Base-by-base conservation (phyloP, 2,888 invertebrate species). In the Cephus pygmeus region DNA sequence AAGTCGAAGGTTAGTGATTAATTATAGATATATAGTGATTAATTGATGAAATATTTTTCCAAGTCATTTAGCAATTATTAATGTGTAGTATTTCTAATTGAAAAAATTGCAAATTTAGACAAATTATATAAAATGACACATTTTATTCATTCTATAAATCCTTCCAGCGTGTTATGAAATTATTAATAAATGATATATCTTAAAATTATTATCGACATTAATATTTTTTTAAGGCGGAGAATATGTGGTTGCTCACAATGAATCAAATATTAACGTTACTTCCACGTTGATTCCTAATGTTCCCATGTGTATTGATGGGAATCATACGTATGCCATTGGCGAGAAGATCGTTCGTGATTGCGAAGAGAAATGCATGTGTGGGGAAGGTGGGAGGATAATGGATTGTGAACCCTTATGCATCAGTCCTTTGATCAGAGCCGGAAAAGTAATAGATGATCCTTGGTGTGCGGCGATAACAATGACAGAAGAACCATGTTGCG, bases 361-460 rank as follows among this genome's bases (percentile, higher is more conserved):
- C 87, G 96, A 97, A 78, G 96, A 96, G 82, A 92, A 94, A 2
- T 97, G 97, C 88, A 94, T 95, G 34, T 97, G 97, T 87, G 92
- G 92, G 34, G 86, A 91, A 0, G 94, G 93, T 23, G 96, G 96
- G 1, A 92, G 92, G 82, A 94, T 96, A 91, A 86, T 83, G 2
- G 94, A 95, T 82, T 97, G 97, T 87, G 92, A 93, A n/a, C 94
- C 95, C 0, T 90, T 92, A 30, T 97, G 97, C 90, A 92, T 93
- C 78, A 93, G 93, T 31, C 95, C 96, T 0, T 95, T 94, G 83
- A 94, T 96, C 83, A 93, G 95, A 76, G 93, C 94, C 31, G 96
- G 96, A 34, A 93, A 94, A 86, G 93, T 93, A 79, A 92, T 94
- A 79, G 93, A 93, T 77, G 96, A 97, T 91, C 94, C 95, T 0